Conservation (phyloP, 1,140 invertebrate species). For the Drosophila sturtevanti region DNA sequence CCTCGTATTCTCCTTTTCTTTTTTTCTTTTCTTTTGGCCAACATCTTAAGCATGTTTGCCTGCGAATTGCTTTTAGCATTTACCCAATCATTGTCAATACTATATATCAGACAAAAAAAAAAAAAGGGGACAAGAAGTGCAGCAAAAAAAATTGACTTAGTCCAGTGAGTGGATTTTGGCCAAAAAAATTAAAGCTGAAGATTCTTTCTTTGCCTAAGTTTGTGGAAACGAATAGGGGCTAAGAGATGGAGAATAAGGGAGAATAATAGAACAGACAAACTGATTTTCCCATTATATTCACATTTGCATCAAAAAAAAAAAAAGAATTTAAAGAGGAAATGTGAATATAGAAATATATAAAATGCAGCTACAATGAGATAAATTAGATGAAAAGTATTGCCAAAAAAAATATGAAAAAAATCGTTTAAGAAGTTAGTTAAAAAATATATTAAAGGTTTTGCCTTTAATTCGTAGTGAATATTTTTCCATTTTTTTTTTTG, state of each 20-base stretch:
- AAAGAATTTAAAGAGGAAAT: constrained; percentile 28
- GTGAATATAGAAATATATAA: constrained; percentile 14
- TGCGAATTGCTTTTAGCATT: constrained; percentile 37
- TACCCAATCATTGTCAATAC: constrained; percentile 73
- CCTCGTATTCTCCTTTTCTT: constrained; percentile 3
- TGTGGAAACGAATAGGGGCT: neutral
- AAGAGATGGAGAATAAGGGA: neutral
- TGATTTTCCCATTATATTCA: constrained; percentile 46
- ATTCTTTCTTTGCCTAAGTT: neutral
- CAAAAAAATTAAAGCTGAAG: constrained; percentile 20
- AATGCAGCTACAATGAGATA: neutral
- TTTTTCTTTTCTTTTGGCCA: constrained; percentile 46
- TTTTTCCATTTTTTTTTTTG: too few species aligned
- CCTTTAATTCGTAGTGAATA: too few species aligned
- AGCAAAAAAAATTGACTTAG: neutral
- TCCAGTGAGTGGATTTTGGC: constrained; percentile 12
- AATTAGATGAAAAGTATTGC: neutral
- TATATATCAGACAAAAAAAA: constrained; percentile 65
- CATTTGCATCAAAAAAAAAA: constrained; percentile 31
- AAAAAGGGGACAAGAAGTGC: neutral
- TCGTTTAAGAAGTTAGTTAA: neutral
- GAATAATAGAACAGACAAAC: constrained; percentile 19
- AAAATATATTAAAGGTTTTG: too few species aligned
- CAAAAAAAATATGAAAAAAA: neutral
- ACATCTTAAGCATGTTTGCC: constrained; percentile 9